Conservation (phyloP, 2,797 vertebrate genomes). For the Picus viridis region DNA sequence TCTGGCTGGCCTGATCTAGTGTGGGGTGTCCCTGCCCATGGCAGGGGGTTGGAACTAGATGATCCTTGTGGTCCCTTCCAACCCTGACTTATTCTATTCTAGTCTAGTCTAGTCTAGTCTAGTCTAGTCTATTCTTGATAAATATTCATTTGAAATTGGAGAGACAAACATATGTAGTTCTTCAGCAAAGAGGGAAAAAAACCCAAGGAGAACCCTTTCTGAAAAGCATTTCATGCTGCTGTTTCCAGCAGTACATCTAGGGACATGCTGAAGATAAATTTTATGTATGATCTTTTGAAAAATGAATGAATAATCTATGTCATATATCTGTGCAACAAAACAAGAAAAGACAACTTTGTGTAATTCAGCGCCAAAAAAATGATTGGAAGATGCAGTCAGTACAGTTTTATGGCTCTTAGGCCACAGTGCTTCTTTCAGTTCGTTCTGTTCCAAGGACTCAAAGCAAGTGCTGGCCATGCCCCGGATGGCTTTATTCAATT, state of each 20-base stretch:
- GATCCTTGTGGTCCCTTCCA: no score
- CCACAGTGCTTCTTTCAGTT: neutral
- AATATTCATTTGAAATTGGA: neutral
- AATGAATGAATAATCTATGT: slow-evolving; percentile 30
- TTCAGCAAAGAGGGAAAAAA: neutral
- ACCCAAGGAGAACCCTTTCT: neutral
- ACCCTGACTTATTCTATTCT: no score
- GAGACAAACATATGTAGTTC: neutral
- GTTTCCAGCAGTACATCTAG: slow-evolving; percentile 10
- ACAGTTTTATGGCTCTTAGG: slow-evolving; percentile 36
- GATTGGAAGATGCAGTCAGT: slow-evolving; percentile 8
- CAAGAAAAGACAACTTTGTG: slow-evolving; percentile 41
- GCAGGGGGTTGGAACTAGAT: no score
- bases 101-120: no score
- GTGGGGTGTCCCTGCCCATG: no score
- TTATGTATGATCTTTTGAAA: slow-evolving; percentile 29
- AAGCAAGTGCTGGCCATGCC: neutral
- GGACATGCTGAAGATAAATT: slow-evolving; percentile 31
- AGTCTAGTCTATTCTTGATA: no score
- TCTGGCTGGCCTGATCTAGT: no score
- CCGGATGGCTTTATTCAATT: slow-evolving; percentile 50
- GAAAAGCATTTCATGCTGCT: neutral
- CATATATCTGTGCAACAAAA: slow-evolving; percentile 30
- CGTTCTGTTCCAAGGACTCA: slow-evolving; percentile 4
- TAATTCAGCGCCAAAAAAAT: slow-evolving; percentile 34